Conservation (phyloP, 2,888 invertebrate genomes). For the Troglohyphantes excavatus region DNA sequence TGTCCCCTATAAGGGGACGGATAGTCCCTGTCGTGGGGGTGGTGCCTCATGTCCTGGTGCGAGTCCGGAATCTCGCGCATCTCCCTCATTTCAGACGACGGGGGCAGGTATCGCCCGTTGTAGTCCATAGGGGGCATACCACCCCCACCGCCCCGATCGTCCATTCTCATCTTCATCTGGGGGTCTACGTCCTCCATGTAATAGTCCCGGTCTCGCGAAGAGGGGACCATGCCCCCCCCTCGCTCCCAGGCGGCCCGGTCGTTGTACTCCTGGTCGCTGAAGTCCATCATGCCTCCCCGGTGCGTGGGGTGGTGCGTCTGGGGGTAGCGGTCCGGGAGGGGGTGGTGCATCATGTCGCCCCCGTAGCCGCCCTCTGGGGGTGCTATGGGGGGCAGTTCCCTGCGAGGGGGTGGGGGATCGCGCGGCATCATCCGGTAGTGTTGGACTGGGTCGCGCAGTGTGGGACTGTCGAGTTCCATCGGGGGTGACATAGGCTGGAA, state of each 20-base stretch:
- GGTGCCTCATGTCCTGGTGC: slow-evolving; percentile 68
- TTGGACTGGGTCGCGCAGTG: not conserved
- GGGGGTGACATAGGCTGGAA: slow-evolving; percentile 70
- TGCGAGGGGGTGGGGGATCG: slow-evolving; percentile 45
- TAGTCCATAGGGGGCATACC: slow-evolving; percentile 29
- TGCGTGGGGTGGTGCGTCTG: slow-evolving; percentile 66
- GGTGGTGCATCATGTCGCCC: slow-evolving; percentile 49
- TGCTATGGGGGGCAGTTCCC: slow-evolving; percentile 52
- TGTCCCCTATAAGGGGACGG: slow-evolving; percentile 78
- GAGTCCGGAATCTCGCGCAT: slow-evolving; percentile 69
- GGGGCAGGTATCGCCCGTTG: slow-evolving; percentile 44
- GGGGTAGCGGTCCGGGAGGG: slow-evolving; percentile 65
- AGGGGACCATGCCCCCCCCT: slow-evolving; percentile 27
- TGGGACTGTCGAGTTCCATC: slow-evolving; percentile 64
- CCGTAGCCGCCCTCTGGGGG: slow-evolving; percentile 38
- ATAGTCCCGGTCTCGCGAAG: slow-evolving; percentile 58
- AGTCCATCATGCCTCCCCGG: slow-evolving; percentile 48
- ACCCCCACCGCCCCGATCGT: slow-evolving; percentile 15
- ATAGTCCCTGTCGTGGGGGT: slow-evolving; percentile 74
- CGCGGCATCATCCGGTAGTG: slow-evolving; percentile 41
- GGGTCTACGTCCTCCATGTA: slow-evolving; percentile 71
- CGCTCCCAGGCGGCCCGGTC: slow-evolving; percentile 67
- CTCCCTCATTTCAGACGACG: slow-evolving; percentile 65
- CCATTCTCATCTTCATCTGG: slow-evolving; percentile 60
- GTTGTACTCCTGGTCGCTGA: slow-evolving; percentile 68